Evolutionary conservation across 2,888 invertebrate species (phyloP).

Genomic region (Leptopterna dolabrata): DNA sequence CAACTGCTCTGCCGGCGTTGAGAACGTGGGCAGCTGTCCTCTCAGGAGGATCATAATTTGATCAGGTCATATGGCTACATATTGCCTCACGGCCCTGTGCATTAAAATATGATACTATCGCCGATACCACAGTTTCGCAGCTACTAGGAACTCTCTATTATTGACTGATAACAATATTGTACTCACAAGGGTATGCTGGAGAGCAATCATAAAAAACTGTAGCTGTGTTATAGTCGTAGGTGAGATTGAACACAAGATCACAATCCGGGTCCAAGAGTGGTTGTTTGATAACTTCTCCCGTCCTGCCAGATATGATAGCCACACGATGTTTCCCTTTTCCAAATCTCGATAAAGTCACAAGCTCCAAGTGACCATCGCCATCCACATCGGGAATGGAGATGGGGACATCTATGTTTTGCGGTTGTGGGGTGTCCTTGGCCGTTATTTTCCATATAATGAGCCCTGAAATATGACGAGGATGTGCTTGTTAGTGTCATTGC

Average conservation of each 20-base stretch:
- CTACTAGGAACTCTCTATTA: too few species aligned
- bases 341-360: conserved; percentile 54
- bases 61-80: too few species aligned
- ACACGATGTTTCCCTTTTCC: conserved; percentile 68
- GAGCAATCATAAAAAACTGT: conserved; percentile 71
- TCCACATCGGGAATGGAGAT: conserved; percentile 49
- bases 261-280: conserved; percentile 74
- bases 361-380: conserved; percentile 48
- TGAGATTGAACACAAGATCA: conserved; percentile 71
- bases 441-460: conserved; percentile 54
- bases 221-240: conserved; percentile 68
- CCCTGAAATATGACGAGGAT: conserved; percentile 23
- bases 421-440: conserved; percentile 31
- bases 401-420: conserved; percentile 56
- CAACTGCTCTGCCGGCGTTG: too few species aligned
- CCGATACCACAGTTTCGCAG: too few species aligned
- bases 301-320: conserved; percentile 77
- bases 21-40: too few species aligned
- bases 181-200: conserved; percentile 32
- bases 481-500: not conserved
- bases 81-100: too few species aligned
- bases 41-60: too few species aligned
- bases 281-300: conserved; percentile 76
- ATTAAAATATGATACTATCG: too few species aligned
- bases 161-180: too few species aligned